Evolutionary conservation across 2,113 vertebrate species (phyloP).

Genomic region (Penelope pileata): DNA sequence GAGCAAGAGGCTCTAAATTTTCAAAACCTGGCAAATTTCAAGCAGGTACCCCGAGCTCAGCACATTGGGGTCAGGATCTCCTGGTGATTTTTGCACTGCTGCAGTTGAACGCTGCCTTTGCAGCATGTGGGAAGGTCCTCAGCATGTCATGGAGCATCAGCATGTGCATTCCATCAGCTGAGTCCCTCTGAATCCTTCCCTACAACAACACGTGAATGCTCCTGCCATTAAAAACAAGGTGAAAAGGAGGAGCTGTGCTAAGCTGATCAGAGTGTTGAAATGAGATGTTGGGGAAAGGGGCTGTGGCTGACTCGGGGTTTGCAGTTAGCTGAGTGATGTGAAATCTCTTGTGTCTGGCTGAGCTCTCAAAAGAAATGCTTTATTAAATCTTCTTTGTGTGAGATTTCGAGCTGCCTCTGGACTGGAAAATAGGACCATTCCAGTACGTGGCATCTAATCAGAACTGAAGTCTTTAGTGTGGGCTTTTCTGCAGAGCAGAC

Average conservation of each 20-base stretch:
- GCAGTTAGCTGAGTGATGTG: conserved; percentile 46
- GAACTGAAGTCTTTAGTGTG: neutral
- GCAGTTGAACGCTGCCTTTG: neutral
- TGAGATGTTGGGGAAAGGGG: conserved; percentile 38
- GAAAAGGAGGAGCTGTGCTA: conserved; percentile 40
- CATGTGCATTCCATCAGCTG: neutral
- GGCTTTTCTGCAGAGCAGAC: conserved; percentile 18
- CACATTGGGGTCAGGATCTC: neutral
- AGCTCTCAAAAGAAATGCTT: conserved; percentile 60
- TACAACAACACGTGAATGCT: neutral
- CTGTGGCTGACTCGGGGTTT: neutral
- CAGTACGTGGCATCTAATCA: conserved; percentile 15
- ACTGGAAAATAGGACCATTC: conserved; percentile 58
- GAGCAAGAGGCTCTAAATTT: neutral
- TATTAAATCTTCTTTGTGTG: conserved; percentile 66
- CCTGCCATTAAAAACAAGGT: conserved; percentile 40
- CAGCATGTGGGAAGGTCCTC: neutral
- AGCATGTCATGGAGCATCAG: neutral
- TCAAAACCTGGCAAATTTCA: neutral
- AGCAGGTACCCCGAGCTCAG: neutral
- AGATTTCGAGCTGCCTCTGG: conserved; percentile 58
- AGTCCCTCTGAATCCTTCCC: neutral
- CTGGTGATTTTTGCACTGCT: neutral
- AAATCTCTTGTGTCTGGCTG: conserved; percentile 55
- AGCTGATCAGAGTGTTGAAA: conserved; percentile 52